Percentiles rank a stretch among this genome's conserved stretches.
Evolutionary conservation across 2,113 vertebrate species (phyloP).

Genomic region (Ahaetulla prasina): DNA sequence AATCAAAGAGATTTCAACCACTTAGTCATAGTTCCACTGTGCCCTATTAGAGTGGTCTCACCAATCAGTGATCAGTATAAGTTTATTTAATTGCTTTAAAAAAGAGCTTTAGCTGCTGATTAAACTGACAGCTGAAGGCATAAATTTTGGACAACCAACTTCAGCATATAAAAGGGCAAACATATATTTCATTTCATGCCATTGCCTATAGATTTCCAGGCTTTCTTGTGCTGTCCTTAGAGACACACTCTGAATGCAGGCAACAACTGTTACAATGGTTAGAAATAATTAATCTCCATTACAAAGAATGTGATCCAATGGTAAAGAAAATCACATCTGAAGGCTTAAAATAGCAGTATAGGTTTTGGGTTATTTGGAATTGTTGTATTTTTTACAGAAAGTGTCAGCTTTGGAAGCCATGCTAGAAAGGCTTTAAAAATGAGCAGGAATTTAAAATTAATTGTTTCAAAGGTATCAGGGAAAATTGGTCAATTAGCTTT

Average conservation of each 20-base stretch:
- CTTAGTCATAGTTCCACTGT: conserved; percentile 37
- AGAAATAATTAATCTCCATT: conserved; percentile 65
- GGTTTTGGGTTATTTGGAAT: conserved; percentile 61
- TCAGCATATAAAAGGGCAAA: conserved; percentile 56
- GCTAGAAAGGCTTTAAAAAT: conserved; percentile 43
- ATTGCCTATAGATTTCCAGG: conserved; percentile 64
- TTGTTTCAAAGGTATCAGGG: conserved; percentile 39
- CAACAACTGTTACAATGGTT: conserved; percentile 60
- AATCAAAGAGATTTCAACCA: conserved; percentile 34
- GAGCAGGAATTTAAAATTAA: conserved; percentile 37
- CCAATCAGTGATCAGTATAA: conserved; percentile 31
- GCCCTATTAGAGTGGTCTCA: conserved; percentile 40
- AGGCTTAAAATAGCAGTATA: conserved; percentile 42
- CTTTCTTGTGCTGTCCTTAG: conserved; percentile 49
- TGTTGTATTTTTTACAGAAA: conserved; percentile 44
- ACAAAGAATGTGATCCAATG: conserved; percentile 59
- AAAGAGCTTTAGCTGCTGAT: conserved; percentile 50
- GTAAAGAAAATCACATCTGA: conserved; percentile 70
- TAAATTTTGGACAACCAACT: conserved; percentile 55
- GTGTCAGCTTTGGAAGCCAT: no score
- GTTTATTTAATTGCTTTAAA: conserved; percentile 36
- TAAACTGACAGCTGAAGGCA: conserved; percentile 62
- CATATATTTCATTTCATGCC: conserved; percentile 61
- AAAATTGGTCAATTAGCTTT: conserved; percentile 38
- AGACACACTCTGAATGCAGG: conserved; percentile 61